These are phyloP conservation scores for Climacteris rufus DNA, from an alignment of 2,113 vertebrate species.

Conservation along the genomic window DNA sequence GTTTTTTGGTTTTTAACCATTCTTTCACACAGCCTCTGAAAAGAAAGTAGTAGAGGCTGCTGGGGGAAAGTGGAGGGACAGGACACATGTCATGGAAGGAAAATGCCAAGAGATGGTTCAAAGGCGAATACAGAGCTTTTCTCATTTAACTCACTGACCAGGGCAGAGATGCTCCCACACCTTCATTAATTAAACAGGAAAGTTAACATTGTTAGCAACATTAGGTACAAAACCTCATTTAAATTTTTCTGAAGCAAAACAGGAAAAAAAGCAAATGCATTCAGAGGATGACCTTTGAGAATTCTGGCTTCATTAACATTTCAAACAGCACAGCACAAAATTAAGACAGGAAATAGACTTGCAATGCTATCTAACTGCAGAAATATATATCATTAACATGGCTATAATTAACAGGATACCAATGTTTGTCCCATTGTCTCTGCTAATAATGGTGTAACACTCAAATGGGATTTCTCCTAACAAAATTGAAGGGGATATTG, in stretches of 20 bases:
- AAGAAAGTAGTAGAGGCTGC: background rate
- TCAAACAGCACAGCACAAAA: slow-evolving; percentile 68
- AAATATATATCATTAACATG: slow-evolving; percentile 57
- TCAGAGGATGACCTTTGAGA: slow-evolving; percentile 76
- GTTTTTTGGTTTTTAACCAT: background rate
- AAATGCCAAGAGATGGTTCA: background rate
- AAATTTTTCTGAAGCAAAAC: slow-evolving; percentile 66
- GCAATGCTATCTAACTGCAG: slow-evolving; percentile 24
- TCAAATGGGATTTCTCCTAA: slow-evolving; percentile 27
- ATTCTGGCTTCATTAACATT: slow-evolving; percentile 72
- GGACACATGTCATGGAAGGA: background rate
- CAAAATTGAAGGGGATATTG: background rate
- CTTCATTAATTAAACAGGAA: slow-evolving; percentile 58
- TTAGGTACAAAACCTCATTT: slow-evolving; percentile 68
- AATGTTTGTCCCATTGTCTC: slow-evolving; percentile 38
- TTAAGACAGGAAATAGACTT: slow-evolving; percentile 55
- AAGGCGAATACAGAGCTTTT: background rate
- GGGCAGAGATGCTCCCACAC: slow-evolving; percentile 29
- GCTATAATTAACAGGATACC: slow-evolving; percentile 62
- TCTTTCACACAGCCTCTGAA: slow-evolving; percentile 45
- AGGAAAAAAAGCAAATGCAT: slow-evolving; percentile 37
- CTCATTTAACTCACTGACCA: slow-evolving; percentile 54
- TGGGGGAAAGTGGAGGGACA: background rate
- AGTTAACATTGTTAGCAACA: slow-evolving; percentile 54
- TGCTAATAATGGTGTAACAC: slow-evolving; percentile 19